Percentiles rank a stretch among this genome's conserved stretches.
Conservation (phyloP, 2,797 vertebrate species). For the Alcedo atthis region DNA sequence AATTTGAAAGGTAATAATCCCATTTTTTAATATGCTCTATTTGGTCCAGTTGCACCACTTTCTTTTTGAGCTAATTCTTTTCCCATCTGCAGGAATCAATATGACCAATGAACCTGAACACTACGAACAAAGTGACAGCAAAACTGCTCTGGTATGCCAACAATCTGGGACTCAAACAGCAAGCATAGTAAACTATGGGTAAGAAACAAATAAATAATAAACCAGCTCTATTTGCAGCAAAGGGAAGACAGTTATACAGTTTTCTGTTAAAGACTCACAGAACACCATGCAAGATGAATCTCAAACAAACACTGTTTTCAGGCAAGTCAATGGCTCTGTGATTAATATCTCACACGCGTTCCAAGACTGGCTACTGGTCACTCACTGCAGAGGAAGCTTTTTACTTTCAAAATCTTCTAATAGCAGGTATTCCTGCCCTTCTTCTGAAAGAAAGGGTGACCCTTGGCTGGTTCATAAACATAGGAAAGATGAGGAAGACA, state of each 20-base stretch:
- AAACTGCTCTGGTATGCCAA: neutral
- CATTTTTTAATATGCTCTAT: neutral
- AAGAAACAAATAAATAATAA: neutral
- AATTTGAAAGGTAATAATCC: neutral
- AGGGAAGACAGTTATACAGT: neutral
- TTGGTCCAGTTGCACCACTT: neutral
- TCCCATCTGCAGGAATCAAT: neutral
- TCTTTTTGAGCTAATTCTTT: neutral
- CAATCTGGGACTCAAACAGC: neutral
- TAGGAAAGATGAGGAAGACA: conserved; percentile 78
- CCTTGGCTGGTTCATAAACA: conserved; percentile 80
- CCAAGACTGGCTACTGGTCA: conserved; percentile 82
- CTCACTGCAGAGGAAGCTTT: conserved; percentile 87
- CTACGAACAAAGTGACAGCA: neutral
- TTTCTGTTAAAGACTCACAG: conserved; percentile 60
- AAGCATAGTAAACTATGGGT: neutral
- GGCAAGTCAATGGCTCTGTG: conserved; percentile 64
- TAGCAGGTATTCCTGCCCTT: conserved; percentile 94
- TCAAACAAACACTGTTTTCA: conserved; percentile 43
- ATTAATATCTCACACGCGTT: conserved; percentile 72
- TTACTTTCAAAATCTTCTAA: conserved; percentile 99
- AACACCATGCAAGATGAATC: conserved; percentile 71
- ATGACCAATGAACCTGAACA: neutral
- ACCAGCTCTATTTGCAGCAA: neutral
- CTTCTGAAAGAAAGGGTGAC: conserved; percentile 85